Base-by-base conservation (phyloP, 2,797 vertebrate species). In the Chaunax sp. region DNA sequence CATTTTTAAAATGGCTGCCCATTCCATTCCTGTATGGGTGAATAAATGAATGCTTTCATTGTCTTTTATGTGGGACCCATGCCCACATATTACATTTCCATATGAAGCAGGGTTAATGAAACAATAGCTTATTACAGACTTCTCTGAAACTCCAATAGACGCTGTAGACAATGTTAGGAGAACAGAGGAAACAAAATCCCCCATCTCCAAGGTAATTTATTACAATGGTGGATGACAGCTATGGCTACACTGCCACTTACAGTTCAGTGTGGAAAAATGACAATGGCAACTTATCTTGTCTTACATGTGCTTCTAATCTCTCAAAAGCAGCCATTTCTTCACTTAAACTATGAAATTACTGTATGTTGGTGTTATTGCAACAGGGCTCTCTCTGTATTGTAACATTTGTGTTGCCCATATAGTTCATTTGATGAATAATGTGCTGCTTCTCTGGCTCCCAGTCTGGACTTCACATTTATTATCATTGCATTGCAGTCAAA, bases 151-250 rank as follows among this genome's bases (percentile, higher is more conserved):
- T 62, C 64, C 59, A 55, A 33, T 35, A 73, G 59, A 71, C 61
- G 16, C 41, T 87, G 93, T 6, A 59, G 83, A 40, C 46, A 53
- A 25, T 75, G 69, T 78, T 82, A 82, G 55, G 52, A 64, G 59
- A 81, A 62, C 56, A 78, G 64, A 77, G 25, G 55, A 62, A 77
- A 77, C 37, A 63, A 38, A 90, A 77, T 89, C 79, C 68, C 82
- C 87, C 87, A 83, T 91, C 91, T 94, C 92, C 90, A 87, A 93
- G 93, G 93, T 94, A 84, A 95, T 96, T 95, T 93, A 94, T 95
- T 93, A 94, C 92, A 74, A 90, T 91, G 89, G 86, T 92, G 89
- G 92, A 92, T 94, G 94, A 94, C 95, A 94, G 88, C 90, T 93
- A 92, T 85, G 92, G 92, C 90, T 91, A 89, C 92, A 88, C 93